These are phyloP conservation scores for Caenorhabditis afra DNA, from an alignment of 2,888 invertebrate genomes.

Conservation along the genomic window DNA sequence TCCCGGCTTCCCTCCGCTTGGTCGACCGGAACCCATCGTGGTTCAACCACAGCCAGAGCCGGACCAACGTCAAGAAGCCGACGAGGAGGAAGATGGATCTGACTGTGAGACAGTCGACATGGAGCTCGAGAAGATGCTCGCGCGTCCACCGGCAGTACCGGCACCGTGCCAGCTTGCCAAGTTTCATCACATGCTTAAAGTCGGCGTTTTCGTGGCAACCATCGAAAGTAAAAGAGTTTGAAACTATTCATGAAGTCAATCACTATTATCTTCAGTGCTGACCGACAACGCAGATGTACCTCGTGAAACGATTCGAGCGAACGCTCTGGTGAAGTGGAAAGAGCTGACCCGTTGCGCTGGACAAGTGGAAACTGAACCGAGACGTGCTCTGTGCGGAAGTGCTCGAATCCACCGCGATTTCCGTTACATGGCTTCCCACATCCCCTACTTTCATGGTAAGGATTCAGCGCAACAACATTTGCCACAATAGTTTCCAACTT, in stretches of 20 bases:
- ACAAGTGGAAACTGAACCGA: neutral
- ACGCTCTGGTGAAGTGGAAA: neutral
- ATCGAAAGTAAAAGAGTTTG: slow-evolving; percentile 18
- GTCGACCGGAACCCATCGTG: neutral
- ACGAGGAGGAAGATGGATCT: slow-evolving; percentile 15
- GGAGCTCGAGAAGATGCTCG: slow-evolving; percentile 3
- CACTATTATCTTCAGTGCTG: slow-evolving; percentile 25
- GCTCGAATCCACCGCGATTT: slow-evolving; percentile 15
- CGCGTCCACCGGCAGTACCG: neutral
- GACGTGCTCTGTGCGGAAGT: slow-evolving; percentile 13
- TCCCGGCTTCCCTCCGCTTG: neutral
- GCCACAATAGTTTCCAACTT: too few species aligned
- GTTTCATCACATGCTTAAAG: slow-evolving; percentile 9
- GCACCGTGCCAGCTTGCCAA: slow-evolving; percentile 14
- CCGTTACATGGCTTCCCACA: slow-evolving; percentile 21
- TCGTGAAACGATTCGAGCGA: slow-evolving; percentile 1
- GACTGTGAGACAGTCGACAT: slow-evolving; percentile 6
- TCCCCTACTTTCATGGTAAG: slow-evolving; percentile 18
- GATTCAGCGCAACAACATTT: neutral
- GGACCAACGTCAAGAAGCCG: neutral
- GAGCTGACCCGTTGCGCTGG: slow-evolving; percentile 9
- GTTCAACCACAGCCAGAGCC: neutral
- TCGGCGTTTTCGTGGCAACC: slow-evolving; percentile 30
- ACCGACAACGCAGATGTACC: slow-evolving; percentile 1
- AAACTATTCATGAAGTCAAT: neutral